Evolutionary conservation across 2,113 vertebrate species (phyloP).

Genomic region (Amblyornis subalaris): DNA sequence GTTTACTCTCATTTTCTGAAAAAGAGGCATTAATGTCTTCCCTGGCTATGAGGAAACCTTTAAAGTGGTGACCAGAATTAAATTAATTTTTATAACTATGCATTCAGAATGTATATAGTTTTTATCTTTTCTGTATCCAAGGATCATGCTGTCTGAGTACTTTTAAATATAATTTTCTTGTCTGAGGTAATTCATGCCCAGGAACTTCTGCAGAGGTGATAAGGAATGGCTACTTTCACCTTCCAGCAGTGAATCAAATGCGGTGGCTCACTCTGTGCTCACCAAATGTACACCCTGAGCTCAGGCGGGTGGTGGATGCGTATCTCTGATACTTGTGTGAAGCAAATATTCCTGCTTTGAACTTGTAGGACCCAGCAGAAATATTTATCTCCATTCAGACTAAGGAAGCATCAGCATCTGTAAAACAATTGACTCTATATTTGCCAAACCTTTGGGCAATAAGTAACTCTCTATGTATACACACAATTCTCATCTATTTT

Average conservation of each 20-base stretch:
- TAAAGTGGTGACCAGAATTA: neutral
- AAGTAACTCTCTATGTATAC: neutral
- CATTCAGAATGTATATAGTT: neutral
- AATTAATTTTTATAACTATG: neutral
- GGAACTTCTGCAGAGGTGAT: neutral
- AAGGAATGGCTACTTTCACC: neutral
- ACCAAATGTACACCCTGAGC: neutral
- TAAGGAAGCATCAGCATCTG: neutral
- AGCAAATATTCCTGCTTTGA: neutral
- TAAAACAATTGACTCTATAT: neutral
- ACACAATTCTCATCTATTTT: neutral
- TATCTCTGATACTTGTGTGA: neutral
- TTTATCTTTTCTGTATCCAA: neutral
- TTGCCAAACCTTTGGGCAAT: neutral
- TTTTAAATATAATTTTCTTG: constrained; percentile 21
- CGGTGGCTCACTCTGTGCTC: neutral
- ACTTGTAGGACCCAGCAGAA: neutral
- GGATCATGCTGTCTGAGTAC: neutral
- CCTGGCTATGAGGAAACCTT: neutral
- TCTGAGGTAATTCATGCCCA: constrained; percentile 4
- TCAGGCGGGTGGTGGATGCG: accelerated
- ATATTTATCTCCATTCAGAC: neutral
- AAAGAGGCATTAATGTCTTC: neutral
- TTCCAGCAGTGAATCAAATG: neutral
- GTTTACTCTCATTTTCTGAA: neutral